A percentile compares a stretch with the other conserved stretches of the same genome.
phyloP scores from a whole-genome alignment of 1,140 invertebrate genomes.

The Drosophila arizonae region DNA sequence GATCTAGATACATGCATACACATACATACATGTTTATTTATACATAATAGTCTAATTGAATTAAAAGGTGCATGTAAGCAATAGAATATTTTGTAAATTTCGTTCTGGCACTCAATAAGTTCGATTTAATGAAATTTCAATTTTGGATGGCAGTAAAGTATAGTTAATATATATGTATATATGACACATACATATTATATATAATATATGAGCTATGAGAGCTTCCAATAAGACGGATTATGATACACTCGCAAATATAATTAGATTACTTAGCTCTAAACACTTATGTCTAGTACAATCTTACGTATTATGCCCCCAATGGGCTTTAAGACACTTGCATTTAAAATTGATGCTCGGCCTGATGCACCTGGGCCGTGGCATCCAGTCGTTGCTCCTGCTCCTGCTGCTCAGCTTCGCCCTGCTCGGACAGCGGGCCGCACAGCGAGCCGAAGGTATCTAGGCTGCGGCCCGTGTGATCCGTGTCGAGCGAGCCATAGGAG shows the following conservation, averaged over 20 bases:
- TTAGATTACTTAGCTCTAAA: slow-evolving; percentile 43
- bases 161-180: slow-evolving; percentile 17
- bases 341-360: slow-evolving; percentile 64
- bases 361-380: slow-evolving; percentile 47
- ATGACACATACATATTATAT: slow-evolving; percentile 1
- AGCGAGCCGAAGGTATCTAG: slow-evolving; percentile 73
- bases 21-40: not conserved
- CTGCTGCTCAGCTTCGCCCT: slow-evolving; percentile 39
- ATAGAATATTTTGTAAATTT: slow-evolving; percentile 15
- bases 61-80: slow-evolving; percentile 33
- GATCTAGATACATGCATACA: slow-evolving; percentile 18
- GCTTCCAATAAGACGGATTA: slow-evolving; percentile 48
- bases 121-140: slow-evolving; percentile 28
- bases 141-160: slow-evolving; percentile 55
- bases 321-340: slow-evolving; percentile 55
- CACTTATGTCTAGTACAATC: slow-evolving; percentile 41
- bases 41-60: not conserved
- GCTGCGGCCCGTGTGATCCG: slow-evolving; percentile 69
- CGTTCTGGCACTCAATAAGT: slow-evolving; percentile 50
- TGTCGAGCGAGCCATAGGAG: slow-evolving; percentile 69
- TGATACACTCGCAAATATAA: slow-evolving; percentile 32
- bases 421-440: slow-evolving; percentile 62
- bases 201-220: slow-evolving; percentile 28
- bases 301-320: slow-evolving; percentile 48
- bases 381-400: slow-evolving; percentile 27